Conservation (phyloP, 2,113 vertebrate species). For the Anser cygnoides region DNA sequence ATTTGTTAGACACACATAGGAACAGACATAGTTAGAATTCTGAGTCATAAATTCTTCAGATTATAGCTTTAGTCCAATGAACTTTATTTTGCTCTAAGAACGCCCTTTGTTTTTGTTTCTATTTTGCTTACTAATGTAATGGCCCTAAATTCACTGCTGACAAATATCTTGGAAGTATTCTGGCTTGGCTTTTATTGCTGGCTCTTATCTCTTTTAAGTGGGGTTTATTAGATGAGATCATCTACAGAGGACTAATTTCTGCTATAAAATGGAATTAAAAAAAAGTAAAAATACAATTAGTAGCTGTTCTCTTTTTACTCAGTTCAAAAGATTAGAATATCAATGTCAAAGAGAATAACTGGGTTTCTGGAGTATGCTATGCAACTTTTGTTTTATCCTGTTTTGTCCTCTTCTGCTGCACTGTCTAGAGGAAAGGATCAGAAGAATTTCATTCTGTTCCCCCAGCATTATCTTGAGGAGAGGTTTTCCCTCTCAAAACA, state of each 20-base stretch:
- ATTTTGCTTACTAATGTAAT: conserved; percentile 31
- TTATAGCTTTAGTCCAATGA: neutral
- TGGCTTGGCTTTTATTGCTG: conserved; percentile 19
- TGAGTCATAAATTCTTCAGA: conserved; percentile 32
- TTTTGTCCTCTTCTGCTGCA: conserved; percentile 51
- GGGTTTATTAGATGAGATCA: conserved; percentile 58
- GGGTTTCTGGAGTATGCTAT: conserved; percentile 39
- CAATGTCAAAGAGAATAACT: conserved; percentile 44
- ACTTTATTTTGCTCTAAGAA: conserved; percentile 33
- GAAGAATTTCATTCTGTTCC: conserved; percentile 40
- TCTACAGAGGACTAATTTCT: conserved; percentile 46
- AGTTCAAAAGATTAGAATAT: conserved; percentile 48
- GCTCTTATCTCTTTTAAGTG: conserved; percentile 34
- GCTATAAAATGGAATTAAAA: conserved; percentile 63
- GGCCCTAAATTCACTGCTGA: conserved; percentile 35
- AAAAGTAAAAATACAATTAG: conserved; percentile 60
- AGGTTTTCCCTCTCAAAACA: conserved; percentile 30
- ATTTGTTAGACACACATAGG: conserved; percentile 43
- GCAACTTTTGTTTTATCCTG: conserved; percentile 60
- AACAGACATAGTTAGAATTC: conserved; percentile 14
- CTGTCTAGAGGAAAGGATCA: conserved; percentile 35
- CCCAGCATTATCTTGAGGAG: conserved; percentile 29
- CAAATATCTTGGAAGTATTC: conserved; percentile 39
- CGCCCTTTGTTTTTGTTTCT: conserved; percentile 36
- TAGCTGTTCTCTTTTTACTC: conserved; percentile 46